These are phyloP conservation scores for Anorthoa munda DNA, from an alignment of 2,888 invertebrate species.

Conservation along the genomic window DNA sequence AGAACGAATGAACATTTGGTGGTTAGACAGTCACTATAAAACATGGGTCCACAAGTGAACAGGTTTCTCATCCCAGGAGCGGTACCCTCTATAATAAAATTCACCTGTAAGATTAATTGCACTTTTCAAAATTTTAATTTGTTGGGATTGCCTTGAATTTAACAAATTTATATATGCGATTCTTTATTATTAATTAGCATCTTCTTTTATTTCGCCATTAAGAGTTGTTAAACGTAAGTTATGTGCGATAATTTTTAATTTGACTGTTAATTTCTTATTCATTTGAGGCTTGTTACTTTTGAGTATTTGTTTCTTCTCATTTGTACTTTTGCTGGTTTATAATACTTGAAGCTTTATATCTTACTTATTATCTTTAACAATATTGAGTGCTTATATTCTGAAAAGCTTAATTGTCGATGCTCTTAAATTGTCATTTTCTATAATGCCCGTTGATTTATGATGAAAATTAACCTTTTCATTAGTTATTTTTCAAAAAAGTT, in stretches of 20 bases:
- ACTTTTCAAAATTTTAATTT: slow-evolving; percentile 40
- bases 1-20: slow-evolving; percentile 52
- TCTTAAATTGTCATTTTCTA: neutral
- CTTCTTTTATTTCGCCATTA: slow-evolving; percentile 40
- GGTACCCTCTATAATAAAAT: slow-evolving; percentile 51
- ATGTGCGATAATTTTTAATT: slow-evolving; percentile 45
- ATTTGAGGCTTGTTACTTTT: slow-evolving; percentile 5
- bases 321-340: neutral
- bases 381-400: neutral
- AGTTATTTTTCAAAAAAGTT: slow-evolving; percentile 1
- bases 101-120: slow-evolving; percentile 57
- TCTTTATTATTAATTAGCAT: slow-evolving; percentile 38
- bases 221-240: slow-evolving; percentile 27
- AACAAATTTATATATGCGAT: slow-evolving; percentile 37
- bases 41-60: slow-evolving; percentile 41
- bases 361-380: neutral
- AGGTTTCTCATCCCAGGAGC: slow-evolving; percentile 52
- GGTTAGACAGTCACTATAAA: slow-evolving; percentile 28
- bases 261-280: slow-evolving; percentile 13
- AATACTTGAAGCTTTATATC: neutral
- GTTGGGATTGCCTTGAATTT: slow-evolving; percentile 24
- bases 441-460: neutral
- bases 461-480: neutral
- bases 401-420: neutral
- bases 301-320: neutral